Base-by-base conservation (phyloP, 2,113 vertebrate genomes). In the Cyphomyrus discorhynchus region DNA sequence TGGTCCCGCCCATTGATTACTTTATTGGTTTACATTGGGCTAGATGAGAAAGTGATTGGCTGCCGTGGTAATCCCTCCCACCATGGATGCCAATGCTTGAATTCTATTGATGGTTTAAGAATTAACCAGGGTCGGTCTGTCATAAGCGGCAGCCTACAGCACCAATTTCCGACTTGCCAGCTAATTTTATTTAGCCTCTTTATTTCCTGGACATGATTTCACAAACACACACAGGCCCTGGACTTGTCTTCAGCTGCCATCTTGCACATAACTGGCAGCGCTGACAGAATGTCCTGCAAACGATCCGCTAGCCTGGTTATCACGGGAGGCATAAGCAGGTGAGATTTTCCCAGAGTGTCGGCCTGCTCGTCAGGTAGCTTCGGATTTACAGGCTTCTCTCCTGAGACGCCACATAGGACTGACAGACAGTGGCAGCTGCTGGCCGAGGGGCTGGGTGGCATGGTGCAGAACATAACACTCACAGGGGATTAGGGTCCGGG, bases 351-450 rank as follows among this genome's bases (percentile, higher is more conserved):
- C 21, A n/a, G 45, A 19, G 39, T 39, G 7, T n/a, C 19, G 17
- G 39, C 53, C 53, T 21, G 19, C n/a, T 70, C 9, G 19, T 70
- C 58, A 62, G 35, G 21, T 49, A 13, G 39, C 39, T 1, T 47
- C 2, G 35, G 58, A 88, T 88, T 89, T 86, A 86, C 82, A 17
- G 31, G 77, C n/a, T 47, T 19, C 46, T 77, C n/a, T 17, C 53
- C 31, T 88, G 42, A 82, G 58, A 31, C 3, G 39, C 91, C 66
- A 83, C 91, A 92, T 93, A 93, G 94, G 92, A 93, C 91, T 91
- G 96, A 98, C 82, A 52, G 97, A 97, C 95, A 94, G 95, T 92
- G 94, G 93, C 98, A 98, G 96, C 96, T 94, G 94, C 88, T 89
- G 90, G 93, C 94, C n/a, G 92, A 93, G 91, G 91, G 92, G 87